Base-by-base conservation (phyloP, 92 coral and sea anemone species). In the Porites evermanni region DNA sequence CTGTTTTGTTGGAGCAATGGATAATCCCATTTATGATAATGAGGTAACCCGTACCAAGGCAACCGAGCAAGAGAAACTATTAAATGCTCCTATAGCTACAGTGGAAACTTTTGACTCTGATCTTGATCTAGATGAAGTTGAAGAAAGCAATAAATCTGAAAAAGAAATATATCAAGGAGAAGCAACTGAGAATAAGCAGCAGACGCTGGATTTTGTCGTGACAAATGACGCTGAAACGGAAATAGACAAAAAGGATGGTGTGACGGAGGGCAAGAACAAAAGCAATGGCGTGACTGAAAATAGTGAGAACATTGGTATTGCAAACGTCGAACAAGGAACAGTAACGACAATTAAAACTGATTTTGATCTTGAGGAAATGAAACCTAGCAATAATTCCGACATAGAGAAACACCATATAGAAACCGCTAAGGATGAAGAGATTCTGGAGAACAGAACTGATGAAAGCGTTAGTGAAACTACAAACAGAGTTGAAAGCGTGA, bases 21-120 rank as follows among this genome's bases (percentile, higher is more conserved):
- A 8, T 50, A 52, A 83, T 73, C 75, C 21, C 47, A 54, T 13
- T 56, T 53, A 16, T 69, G 69, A 70, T 18, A 54, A 81, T 54
- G 69, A 70, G 18, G 10, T 70, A 0, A 17, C 14, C 44, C 61
- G 13, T 61, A 2, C 63, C 10, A 50, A 60, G 32, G 63, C 38
- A 63, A 13, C 64, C 11, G 63, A 38, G 7, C 51, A 77, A 58
- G 51, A 58, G n/a, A 50, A 77, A 24, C 80, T 77, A 58, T 58
- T 64, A 47, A 56, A 70, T 16, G 88, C 88, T 51, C 88, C 88
- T 2, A 84, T 84, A n/a, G 88, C 88, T 19, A 53, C 88, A 1
- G 52, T 75, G 64, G 88, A 84, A 8, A 67, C 83, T 8, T 47
- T 44, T 53, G 88, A 84, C 67, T 84, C 82, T 24, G 88, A 84